Conservation (phyloP, 2,888 invertebrate species). For the Polydrusus cervinus region DNA sequence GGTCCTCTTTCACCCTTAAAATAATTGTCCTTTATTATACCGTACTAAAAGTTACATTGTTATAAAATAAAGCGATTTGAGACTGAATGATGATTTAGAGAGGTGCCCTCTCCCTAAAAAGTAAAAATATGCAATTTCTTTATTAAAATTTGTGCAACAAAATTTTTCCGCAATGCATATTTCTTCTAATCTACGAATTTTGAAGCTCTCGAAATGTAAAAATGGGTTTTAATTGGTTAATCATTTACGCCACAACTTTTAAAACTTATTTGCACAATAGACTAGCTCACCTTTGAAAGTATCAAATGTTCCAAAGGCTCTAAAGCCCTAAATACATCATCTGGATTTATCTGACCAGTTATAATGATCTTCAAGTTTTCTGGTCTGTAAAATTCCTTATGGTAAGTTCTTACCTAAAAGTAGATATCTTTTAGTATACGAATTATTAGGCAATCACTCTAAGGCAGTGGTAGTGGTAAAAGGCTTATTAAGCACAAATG, state of each 20-base stretch:
- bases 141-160: no score
- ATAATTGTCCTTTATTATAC: background rate
- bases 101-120: background rate
- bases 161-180: no score
- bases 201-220: no score
- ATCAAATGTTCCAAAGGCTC: constrained; percentile 85
- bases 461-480: no score
- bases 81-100: background rate
- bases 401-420: constrained; percentile 82
- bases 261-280: no score
- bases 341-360: constrained; percentile 85
- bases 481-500: no score
- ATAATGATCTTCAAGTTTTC: constrained; percentile 91
- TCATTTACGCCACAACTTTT: no score
- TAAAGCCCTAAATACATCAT: constrained; percentile 84
- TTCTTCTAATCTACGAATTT: no score
- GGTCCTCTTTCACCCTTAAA: constrained; percentile 72
- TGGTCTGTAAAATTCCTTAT: constrained; percentile 89
- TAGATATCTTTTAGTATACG: constrained; percentile 57
- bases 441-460: background rate
- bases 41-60: background rate
- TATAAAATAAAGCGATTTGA: background rate
- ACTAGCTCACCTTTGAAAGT: constrained; percentile 74
- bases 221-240: no score
- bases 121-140: no score